Evolutionary conservation across 2,113 vertebrate genomes (phyloP), one percentile per base, ranked within the genome.

Genomic region (Orientallactaga bullata): DNA sequence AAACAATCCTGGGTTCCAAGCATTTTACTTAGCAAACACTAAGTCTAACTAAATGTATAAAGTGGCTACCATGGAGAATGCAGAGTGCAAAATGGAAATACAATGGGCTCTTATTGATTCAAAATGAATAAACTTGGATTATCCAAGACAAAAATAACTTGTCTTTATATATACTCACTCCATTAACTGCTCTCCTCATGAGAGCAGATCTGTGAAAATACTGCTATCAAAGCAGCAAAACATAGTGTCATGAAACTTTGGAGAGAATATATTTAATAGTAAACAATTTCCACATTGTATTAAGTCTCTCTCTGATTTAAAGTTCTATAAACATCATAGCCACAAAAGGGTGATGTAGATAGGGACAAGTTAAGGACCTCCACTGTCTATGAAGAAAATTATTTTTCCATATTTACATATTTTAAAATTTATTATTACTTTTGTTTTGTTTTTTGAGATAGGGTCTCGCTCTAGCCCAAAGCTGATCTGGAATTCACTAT

Each of bases 141-240:
- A 76, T 26, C 71, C 37, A 68, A 71, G 74, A 89, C 37, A 80
- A 85, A 91, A 89, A 68, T 42, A 81, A 82, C 73, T 77, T 91
- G 21, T 79, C 42, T 74, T 86, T 87, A 79, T 23, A 93, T n/a
- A 68, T 32, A 37, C 82, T 51, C 47, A 60, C 39, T 37, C 89
- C 35, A 2, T 32, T 32, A 90, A 72, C 55, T 32, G 47, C 32
- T 88, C 47, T 87, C 68, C 63, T 42, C 37, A 61, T 20, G 60
- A 60, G 0, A 51, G 9, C 16, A 69, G 71, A 42, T 79, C 61
- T 77, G 42, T 61, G 60, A 32, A 72, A 26, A 77, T 17, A 55
- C 7, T 35, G 21, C 47, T 35, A 39, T 6, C 78, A 90, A 84
- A 74, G 77, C 24, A 66, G 35, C 30, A 77, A 85, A 89, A 85